Evolutionary conservation across 1,140 invertebrate genomes (phyloP).

Genomic region (Drosophila pseudoobscura): DNA sequence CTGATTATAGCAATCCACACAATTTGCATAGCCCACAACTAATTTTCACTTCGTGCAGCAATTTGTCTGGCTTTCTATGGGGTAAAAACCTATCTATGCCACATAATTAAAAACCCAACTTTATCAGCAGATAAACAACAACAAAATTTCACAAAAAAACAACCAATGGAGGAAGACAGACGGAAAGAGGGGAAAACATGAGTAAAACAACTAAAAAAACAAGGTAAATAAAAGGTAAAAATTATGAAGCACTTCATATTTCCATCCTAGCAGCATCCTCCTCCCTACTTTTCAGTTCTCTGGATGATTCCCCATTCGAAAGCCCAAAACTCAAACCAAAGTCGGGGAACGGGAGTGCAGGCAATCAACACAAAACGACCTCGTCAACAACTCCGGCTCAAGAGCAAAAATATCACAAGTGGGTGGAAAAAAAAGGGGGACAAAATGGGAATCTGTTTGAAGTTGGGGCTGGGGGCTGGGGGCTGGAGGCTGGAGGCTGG

Average conservation of each 20-base stretch:
- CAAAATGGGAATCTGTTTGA: slow-evolving; percentile 7
- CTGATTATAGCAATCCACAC: too few relatives aligned
- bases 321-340: slow-evolving; percentile 63
- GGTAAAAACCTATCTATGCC: slow-evolving; percentile 44
- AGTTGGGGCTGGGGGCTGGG: background rate
- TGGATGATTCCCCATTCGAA: background rate
- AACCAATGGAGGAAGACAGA: slow-evolving; percentile 13
- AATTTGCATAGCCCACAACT: slow-evolving; percentile 3
- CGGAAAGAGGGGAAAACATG: slow-evolving; percentile 28
- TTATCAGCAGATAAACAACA: slow-evolving; percentile 61
- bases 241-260: slow-evolving; percentile 77
- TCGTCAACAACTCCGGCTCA: slow-evolving; percentile 72
- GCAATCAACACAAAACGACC: slow-evolving; percentile 80
- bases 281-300: background rate
- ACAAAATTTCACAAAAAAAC: slow-evolving; percentile 5
- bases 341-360: slow-evolving; percentile 34
- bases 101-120: slow-evolving; percentile 76
- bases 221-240: slow-evolving; percentile 76
- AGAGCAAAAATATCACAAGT: slow-evolving; percentile 73
- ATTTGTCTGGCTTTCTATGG: slow-evolving; percentile 37
- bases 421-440: slow-evolving; percentile 22
- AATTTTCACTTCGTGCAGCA: slow-evolving; percentile 22
- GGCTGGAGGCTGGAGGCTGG: background rate
- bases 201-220: slow-evolving; percentile 60
- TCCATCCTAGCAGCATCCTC: slow-evolving; percentile 18